Percentiles rank a stretch among this genome's conserved stretches.
Conservation (phyloP, 23 tunicate species). For the Trididemnum miniatum region DNA sequence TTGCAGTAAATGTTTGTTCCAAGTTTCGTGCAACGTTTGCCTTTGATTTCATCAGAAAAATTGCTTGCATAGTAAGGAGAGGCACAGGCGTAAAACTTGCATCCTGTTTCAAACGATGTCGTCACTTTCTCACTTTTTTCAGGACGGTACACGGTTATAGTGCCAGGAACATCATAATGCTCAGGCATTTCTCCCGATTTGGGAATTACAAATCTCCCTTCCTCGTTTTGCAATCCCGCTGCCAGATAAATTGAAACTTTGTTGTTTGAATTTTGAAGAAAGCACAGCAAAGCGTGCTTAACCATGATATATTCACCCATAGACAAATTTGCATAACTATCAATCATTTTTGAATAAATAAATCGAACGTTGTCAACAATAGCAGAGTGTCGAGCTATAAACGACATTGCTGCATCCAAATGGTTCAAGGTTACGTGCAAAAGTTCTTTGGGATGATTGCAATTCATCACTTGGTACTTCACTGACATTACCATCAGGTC, state of each 20-base stretch:
- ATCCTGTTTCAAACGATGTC: constrained; percentile 31
- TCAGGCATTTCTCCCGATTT: constrained; percentile 52
- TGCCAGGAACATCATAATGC: constrained; percentile 74
- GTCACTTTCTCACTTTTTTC: background rate
- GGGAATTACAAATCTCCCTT: constrained; percentile 55
- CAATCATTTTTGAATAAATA: constrained; percentile 34
- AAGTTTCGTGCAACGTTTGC: constrained; percentile 50
- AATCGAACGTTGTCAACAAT: constrained; percentile 15
- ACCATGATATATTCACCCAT: constrained; percentile 45
- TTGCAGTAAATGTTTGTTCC: constrained; percentile 63
- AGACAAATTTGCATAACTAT: constrained; percentile 33
- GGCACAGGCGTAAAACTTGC: constrained; percentile 18
- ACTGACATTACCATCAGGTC: constrained; percentile 94
- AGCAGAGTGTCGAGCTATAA: constrained; percentile 30
- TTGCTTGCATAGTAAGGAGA: background rate
- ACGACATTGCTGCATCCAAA: constrained; percentile 55
- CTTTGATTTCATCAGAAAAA: constrained; percentile 50
- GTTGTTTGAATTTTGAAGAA: constrained; percentile 65
- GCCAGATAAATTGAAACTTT: constrained; percentile 78
- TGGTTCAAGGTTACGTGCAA: constrained; percentile 75
- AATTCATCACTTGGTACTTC: constrained; percentile 60
- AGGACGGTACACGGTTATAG: constrained; percentile 4
- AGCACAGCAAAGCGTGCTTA: constrained; percentile 60
- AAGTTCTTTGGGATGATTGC: constrained; percentile 32
- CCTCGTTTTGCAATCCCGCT: constrained; percentile 59